Evolutionary conservation across 2,113 vertebrate species (phyloP).

Genomic region (Strix uralensis): DNA sequence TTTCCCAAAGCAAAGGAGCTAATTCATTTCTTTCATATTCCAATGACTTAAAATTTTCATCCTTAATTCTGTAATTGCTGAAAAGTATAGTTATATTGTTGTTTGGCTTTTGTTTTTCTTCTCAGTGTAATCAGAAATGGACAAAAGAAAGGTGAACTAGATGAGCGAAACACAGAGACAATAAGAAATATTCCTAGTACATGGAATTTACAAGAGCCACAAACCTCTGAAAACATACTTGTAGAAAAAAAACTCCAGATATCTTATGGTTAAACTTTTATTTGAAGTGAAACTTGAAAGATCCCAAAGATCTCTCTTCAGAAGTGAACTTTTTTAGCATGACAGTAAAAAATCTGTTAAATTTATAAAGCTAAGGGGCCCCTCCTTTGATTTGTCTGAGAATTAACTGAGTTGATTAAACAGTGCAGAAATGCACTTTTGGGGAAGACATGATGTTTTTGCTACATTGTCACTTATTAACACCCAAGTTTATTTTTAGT

Average conservation of each 20-base stretch:
- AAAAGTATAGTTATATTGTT: not conserved
- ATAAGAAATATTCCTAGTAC: not conserved
- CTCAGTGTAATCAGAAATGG: not conserved
- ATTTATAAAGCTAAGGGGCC: not conserved
- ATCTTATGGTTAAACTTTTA: not conserved
- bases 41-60: not conserved
- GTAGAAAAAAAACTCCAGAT: not conserved
- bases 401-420: not conserved
- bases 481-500: not conserved
- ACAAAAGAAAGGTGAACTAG: not conserved
- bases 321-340: not conserved
- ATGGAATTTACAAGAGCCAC: not conserved
- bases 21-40: not conserved
- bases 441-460: not conserved
- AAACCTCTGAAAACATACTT: not conserved
- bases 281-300: not conserved
- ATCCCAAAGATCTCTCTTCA: not conserved
- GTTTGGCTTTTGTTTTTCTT: not conserved
- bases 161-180: not conserved
- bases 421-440: not conserved
- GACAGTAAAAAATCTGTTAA: not conserved
- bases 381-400: not conserved
- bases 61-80: not conserved
- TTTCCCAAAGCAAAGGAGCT: not conserved
- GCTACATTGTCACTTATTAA: not conserved